Percentiles rank a stretch among this genome's conserved stretches.
Evolutionary conservation across 2,797 vertebrate genomes (phyloP).

Genomic region (Clarias platycephalus): DNA sequence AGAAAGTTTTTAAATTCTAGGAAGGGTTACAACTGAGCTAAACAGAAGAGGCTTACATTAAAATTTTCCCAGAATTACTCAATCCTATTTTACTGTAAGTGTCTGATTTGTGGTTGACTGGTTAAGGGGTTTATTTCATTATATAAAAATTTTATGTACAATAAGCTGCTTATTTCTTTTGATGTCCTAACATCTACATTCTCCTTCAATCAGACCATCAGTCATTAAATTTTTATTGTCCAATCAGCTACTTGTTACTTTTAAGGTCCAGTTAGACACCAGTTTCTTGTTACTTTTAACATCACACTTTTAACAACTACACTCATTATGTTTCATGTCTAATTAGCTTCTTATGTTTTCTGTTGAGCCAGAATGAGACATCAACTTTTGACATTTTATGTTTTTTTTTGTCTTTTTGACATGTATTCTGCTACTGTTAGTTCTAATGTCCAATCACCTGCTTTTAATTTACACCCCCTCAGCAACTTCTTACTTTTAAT

Average conservation of each 20-base stretch:
- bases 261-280: not conserved
- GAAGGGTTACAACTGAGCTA: not conserved
- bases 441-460: not conserved
- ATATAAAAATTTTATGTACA: not conserved
- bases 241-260: not conserved
- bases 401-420: not conserved
- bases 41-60: not conserved
- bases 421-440: not conserved
- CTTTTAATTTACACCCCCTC: not conserved
- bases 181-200: not conserved
- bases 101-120: not conserved
- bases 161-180: not conserved
- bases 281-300: not conserved
- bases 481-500: not conserved
- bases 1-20: too few relatives aligned
- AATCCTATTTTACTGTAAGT: not conserved
- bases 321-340: not conserved
- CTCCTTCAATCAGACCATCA: not conserved
- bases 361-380: not conserved
- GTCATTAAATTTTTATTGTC: not conserved
- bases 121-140: not conserved
- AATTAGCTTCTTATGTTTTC: not conserved
- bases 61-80: too few relatives aligned
- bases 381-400: not conserved
- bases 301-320: not conserved